These are phyloP conservation scores for Nibea albiflora DNA, from an alignment of 2,113 vertebrate species.

Conservation along the genomic window DNA sequence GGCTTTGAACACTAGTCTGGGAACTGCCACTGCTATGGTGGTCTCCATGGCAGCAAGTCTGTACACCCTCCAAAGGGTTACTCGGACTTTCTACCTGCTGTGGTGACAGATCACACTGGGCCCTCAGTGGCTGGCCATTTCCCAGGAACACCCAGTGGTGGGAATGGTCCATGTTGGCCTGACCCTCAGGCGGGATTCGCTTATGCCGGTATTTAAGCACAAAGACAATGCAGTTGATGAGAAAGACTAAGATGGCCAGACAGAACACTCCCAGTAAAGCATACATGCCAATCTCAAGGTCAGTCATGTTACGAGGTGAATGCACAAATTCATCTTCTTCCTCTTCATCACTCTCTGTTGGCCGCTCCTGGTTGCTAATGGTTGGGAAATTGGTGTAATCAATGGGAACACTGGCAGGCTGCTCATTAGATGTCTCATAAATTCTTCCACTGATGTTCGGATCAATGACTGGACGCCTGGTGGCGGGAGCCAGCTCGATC, in stretches of 20 bases:
- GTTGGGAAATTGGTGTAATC: slow-evolving; percentile 91
- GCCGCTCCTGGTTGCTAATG: slow-evolving; percentile 85
- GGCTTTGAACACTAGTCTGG: slow-evolving; percentile 97
- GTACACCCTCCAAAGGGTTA: slow-evolving; percentile 90
- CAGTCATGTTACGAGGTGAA: slow-evolving; percentile 91
- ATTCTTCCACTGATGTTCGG: slow-evolving; percentile 73
- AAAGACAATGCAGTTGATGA: slow-evolving; percentile 99
- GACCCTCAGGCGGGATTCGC: slow-evolving; percentile 94
- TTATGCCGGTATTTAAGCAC: slow-evolving; percentile 98
- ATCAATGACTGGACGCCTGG: slow-evolving; percentile 86
- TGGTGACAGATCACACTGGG: slow-evolving; percentile 92
- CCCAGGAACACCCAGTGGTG: slow-evolving; percentile 99
- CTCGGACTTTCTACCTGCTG: slow-evolving; percentile 90
- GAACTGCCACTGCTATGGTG: slow-evolving; percentile 98
- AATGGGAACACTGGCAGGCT: slow-evolving; percentile 85
- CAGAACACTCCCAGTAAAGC: slow-evolving; percentile 97
- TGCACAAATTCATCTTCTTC: slow-evolving; percentile 87
- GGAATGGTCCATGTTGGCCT: slow-evolving; percentile 98
- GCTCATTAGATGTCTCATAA: slow-evolving; percentile 83
- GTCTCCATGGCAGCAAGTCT: slow-evolving; percentile 93
- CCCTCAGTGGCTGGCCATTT: slow-evolving; percentile 93
- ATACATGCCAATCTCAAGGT: slow-evolving; percentile 99
- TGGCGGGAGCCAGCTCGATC: slow-evolving; percentile 64
- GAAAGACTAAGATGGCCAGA: slow-evolving; percentile 97
- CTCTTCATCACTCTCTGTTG: slow-evolving; percentile 79